These are phyloP conservation scores for Eristalinus aeneus DNA, from an alignment of 2,888 invertebrate species.

Conservation along the genomic window DNA sequence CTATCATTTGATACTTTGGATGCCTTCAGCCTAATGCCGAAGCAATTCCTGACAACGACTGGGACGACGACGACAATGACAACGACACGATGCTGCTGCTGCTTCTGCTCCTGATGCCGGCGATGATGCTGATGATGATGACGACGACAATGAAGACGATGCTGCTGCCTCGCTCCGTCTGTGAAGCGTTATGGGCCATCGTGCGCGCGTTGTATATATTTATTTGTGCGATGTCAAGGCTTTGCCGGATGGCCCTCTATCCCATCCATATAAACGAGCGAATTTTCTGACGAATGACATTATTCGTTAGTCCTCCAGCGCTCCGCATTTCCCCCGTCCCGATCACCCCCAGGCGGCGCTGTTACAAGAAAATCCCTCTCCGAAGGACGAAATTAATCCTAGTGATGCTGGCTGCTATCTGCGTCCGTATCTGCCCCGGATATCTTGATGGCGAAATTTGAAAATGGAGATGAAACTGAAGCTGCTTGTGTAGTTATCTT, in stretches of 20 bases:
- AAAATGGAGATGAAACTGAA: constrained; percentile 64
- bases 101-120: constrained; percentile 10
- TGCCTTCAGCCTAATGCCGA: constrained; percentile 12
- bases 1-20: constrained; percentile 49
- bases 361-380: constrained; percentile 44
- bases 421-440: constrained; percentile 9
- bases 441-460: constrained; percentile 59
- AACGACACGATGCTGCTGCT: neutral
- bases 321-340: neutral
- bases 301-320: constrained; percentile 14
- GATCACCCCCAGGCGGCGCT: neutral
- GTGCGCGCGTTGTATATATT: constrained; percentile 53
- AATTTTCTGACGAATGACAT: constrained; percentile 66
- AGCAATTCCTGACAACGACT: constrained; percentile 1
- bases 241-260: constrained; percentile 30
- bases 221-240: constrained; percentile 59
- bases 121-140: constrained; percentile 35
- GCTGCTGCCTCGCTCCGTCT: neutral
- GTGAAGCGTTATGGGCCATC: constrained; percentile 3
- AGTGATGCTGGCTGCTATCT: constrained; percentile 18
- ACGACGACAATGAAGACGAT: constrained; percentile 41
- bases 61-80: constrained; percentile 5
- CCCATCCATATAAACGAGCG: constrained; percentile 64
- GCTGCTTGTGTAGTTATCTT: constrained; percentile 63
- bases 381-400: constrained; percentile 65